phyloP scores from a whole-genome alignment of 2,113 vertebrate genomes.

The Saccopteryx bilineata region DNA sequence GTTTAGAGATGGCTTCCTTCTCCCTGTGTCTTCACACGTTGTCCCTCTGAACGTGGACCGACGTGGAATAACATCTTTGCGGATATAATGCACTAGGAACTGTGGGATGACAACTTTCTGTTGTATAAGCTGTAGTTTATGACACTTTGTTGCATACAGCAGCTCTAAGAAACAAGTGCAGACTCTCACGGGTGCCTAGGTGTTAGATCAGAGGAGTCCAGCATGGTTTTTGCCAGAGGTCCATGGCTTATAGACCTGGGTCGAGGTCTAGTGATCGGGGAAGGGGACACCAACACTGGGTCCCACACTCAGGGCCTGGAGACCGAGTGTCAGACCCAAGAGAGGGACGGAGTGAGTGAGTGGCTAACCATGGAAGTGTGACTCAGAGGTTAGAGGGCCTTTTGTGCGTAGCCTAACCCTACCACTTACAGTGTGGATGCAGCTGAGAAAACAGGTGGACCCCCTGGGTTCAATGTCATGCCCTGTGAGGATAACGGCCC shows the following conservation, averaged over 20 bases:
- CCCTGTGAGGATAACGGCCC: background rate
- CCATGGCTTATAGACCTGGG: no score
- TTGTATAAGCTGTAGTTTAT: background rate
- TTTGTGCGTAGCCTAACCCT: background rate
- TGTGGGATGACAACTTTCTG: background rate
- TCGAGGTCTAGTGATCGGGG: background rate
- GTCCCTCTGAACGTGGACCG: background rate
- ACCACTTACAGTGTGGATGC: background rate
- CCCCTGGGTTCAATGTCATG: background rate
- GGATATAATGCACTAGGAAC: background rate
- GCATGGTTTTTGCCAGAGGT: background rate
- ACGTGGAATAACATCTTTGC: background rate
- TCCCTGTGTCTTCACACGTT: no score
- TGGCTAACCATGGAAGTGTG: background rate
- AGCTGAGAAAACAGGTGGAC: background rate
- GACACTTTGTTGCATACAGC: background rate
- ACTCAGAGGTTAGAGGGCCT: background rate
- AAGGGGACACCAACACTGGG: background rate
- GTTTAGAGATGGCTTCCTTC: background rate
- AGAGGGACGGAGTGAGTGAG: background rate
- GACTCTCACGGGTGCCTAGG: background rate
- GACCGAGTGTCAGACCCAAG: background rate
- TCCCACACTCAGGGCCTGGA: background rate
- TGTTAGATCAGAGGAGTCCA: background rate
- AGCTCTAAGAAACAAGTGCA: background rate